phyloP scores from a whole-genome alignment of 2,888 invertebrate species.

The Watsonalla binaria region DNA sequence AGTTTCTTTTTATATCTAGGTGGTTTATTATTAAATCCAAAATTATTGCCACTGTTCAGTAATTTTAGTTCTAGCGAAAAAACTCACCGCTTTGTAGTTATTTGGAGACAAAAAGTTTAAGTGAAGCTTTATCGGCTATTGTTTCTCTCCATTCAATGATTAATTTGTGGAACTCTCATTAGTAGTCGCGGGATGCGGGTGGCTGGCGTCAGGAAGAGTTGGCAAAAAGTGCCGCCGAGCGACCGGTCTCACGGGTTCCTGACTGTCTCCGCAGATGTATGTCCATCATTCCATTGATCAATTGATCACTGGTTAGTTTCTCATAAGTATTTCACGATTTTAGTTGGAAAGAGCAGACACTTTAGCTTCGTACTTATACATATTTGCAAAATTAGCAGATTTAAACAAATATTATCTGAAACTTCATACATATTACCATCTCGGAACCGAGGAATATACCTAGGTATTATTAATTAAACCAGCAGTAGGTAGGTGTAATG shows the following conservation, averaged over 20 bases:
- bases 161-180: constrained; percentile 22
- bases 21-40: too few species aligned
- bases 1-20: too few species aligned
- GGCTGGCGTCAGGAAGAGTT: constrained; percentile 21
- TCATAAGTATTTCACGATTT: neutral
- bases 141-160: constrained; percentile 21
- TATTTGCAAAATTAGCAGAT: too few species aligned
- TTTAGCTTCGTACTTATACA: neutral
- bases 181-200: constrained; percentile 17
- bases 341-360: neutral
- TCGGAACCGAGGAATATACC: neutral
- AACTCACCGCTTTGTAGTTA: too few species aligned
- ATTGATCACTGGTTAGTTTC: constrained; percentile 4
- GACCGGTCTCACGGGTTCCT: constrained; percentile 64
- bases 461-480: constrained; percentile 10
- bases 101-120: neutral
- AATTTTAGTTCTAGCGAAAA: too few species aligned
- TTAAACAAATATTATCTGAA: too few species aligned
- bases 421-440: neutral
- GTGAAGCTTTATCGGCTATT: neutral
- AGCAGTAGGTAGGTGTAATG: constrained; percentile 21
- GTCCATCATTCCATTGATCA: constrained; percentile 41
- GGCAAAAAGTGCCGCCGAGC: constrained; percentile 47
- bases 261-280: constrained; percentile 24
- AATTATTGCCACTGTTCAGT: too few species aligned